These are phyloP conservation scores for Porites lutea DNA, from an alignment of 64 coral and sea anemone species.

Conservation along the genomic window DNA sequence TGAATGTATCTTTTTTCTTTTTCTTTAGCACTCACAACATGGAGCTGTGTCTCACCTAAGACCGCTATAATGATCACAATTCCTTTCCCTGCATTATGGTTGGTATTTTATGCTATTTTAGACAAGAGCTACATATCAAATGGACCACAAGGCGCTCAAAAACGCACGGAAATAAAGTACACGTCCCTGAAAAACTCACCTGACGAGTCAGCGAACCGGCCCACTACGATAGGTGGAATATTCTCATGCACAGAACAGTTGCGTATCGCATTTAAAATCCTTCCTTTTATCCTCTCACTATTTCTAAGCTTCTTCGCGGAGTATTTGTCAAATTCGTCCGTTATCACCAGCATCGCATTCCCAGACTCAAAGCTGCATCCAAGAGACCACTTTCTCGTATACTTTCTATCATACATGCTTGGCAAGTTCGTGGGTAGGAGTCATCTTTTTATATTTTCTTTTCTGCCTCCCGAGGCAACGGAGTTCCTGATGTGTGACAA, in stretches of 20 bases:
- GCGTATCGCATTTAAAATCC: conserved; percentile 40
- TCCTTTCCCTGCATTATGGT: conserved; percentile 52
- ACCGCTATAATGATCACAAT: conserved; percentile 81
- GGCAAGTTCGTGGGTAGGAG: conserved; percentile 87
- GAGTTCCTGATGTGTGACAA: conserved; percentile 48
- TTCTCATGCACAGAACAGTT: conserved; percentile 39
- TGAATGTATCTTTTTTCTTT: too few species aligned
- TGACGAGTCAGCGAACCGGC: not conserved
- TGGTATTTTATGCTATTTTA: conserved; percentile 83
- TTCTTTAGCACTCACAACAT: conserved; percentile 75
- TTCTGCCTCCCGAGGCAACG: not conserved
- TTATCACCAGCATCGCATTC: conserved; percentile 82
- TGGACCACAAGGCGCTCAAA: not conserved
- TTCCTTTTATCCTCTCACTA: conserved; percentile 69
- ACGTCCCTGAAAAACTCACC: not conserved
- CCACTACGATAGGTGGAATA: not conserved
- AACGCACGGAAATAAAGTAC: conserved; percentile 28
- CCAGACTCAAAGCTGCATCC: conserved; percentile 44
- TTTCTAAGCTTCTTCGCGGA: conserved; percentile 70
- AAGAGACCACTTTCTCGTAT: conserved; percentile 81
- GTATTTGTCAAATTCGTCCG: conserved; percentile 63
- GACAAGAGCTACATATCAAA: conserved; percentile 69
- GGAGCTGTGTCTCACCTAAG: conserved; percentile 77
- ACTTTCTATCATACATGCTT: conserved; percentile 62
- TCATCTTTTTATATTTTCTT: conserved; percentile 69